Conservation (phyloP, 2,113 vertebrate species). For the Syngnathus floridae region DNA sequence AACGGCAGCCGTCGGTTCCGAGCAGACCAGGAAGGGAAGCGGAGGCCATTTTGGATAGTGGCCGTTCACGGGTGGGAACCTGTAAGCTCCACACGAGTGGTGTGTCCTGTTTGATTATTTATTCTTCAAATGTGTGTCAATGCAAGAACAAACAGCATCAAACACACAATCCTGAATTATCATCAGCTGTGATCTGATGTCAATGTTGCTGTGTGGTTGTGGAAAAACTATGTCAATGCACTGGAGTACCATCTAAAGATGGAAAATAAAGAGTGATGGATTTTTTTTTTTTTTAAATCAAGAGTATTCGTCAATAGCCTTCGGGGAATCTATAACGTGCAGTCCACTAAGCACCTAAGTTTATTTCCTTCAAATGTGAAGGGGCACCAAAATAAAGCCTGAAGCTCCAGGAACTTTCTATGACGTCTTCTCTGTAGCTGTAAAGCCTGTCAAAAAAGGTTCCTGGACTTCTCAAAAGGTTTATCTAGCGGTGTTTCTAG, state of each 20-base stretch:
- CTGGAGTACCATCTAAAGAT: neutral
- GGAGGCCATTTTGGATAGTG: neutral
- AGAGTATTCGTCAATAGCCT: neutral
- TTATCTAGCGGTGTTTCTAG: neutral
- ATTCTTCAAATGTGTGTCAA: neutral
- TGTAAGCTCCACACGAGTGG: neutral
- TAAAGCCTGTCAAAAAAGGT: neutral
- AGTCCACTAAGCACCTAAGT: neutral
- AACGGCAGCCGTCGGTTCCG: neutral
- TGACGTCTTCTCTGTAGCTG: neutral
- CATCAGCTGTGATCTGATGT: neutral
- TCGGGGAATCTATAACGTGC: neutral
- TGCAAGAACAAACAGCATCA: neutral
- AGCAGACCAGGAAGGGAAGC: neutral
- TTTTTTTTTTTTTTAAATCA: neutral
- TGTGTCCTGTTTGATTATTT: conserved; percentile 1
- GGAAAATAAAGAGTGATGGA: neutral
- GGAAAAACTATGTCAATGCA: neutral
- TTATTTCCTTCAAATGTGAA: neutral
- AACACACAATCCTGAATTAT: neutral
- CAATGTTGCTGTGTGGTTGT: neutral
- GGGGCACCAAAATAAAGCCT: neutral
- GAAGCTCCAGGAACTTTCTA: neutral
- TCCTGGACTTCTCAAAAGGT: neutral
- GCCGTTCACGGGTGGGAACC: neutral